These are phyloP conservation scores for Ariolimax columbianus DNA, from an alignment of 2,888 invertebrate species.

Conservation along the genomic window DNA sequence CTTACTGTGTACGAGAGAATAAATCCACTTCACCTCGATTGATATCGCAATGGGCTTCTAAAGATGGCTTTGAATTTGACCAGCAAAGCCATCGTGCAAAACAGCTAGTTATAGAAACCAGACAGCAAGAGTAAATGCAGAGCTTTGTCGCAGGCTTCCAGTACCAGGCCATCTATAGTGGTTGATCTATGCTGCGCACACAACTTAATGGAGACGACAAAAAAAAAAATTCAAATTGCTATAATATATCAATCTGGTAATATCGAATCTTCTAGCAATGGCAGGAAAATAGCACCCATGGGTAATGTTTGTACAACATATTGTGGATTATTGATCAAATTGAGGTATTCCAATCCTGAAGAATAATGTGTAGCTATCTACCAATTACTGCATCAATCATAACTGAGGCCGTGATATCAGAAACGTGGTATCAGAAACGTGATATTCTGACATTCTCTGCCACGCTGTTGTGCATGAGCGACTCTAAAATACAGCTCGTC, in stretches of 20 bases:
- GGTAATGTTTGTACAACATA: neutral
- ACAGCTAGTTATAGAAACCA: too few species aligned
- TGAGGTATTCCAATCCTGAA: neutral
- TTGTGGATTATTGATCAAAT: neutral
- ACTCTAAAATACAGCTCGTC: neutral
- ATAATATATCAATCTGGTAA: neutral
- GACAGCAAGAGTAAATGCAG: too few species aligned
- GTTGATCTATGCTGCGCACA: too few species aligned
- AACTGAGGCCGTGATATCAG: neutral
- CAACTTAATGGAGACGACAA: too few species aligned
- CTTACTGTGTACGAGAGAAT: too few species aligned
- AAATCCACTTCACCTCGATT: too few species aligned
- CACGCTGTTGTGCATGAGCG: neutral
- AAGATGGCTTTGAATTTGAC: too few species aligned
- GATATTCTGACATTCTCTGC: neutral
- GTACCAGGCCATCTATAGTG: too few species aligned
- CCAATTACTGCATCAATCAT: neutral
- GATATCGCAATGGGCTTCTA: too few species aligned
- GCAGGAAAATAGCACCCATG: neutral
- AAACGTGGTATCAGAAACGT: neutral
- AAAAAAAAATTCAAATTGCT: neutral
- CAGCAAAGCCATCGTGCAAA: too few species aligned
- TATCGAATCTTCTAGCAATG: neutral
- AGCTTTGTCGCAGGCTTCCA: too few species aligned
- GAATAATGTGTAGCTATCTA: neutral